Evolutionary conservation across 2,888 invertebrate genomes (phyloP).

Genomic region (Silvanus unidentatus): DNA sequence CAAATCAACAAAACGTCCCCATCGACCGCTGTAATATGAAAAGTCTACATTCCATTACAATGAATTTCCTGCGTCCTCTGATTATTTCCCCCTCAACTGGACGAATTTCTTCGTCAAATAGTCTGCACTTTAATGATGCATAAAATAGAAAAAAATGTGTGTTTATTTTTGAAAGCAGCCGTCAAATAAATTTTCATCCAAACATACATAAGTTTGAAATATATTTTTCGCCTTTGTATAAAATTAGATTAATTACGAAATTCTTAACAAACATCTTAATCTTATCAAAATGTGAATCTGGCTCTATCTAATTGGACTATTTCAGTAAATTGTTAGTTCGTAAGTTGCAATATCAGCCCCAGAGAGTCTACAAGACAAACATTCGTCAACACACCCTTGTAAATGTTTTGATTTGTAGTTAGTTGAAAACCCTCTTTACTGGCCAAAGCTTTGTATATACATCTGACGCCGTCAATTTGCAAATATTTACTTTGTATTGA

Average conservation of each 20-base stretch:
- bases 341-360: background rate
- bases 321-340: conserved; percentile 3
- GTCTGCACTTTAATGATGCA: too few relatives aligned
- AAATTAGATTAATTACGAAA: too few relatives aligned
- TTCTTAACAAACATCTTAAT: too few relatives aligned
- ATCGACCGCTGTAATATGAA: conserved; percentile 40
- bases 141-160: too few relatives aligned
- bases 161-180: too few relatives aligned
- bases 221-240: too few relatives aligned
- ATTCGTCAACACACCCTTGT: conserved; percentile 24
- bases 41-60: conserved; percentile 38
- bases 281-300: too few relatives aligned
- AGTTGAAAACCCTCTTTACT: conserved; percentile 16
- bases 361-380: conserved; percentile 28
- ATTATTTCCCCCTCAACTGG: conserved; percentile 25
- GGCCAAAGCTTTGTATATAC: background rate
- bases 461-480: conserved; percentile 2
- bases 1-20: conserved; percentile 33
- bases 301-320: background rate
- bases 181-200: too few relatives aligned
- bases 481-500: conserved; percentile 3
- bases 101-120: too few relatives aligned
- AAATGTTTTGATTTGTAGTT: conserved; percentile 28
- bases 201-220: too few relatives aligned
- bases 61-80: conserved; percentile 32